Evolutionary conservation across 2,113 vertebrate genomes (phyloP).

Genomic region (Tragulus kanchil): DNA sequence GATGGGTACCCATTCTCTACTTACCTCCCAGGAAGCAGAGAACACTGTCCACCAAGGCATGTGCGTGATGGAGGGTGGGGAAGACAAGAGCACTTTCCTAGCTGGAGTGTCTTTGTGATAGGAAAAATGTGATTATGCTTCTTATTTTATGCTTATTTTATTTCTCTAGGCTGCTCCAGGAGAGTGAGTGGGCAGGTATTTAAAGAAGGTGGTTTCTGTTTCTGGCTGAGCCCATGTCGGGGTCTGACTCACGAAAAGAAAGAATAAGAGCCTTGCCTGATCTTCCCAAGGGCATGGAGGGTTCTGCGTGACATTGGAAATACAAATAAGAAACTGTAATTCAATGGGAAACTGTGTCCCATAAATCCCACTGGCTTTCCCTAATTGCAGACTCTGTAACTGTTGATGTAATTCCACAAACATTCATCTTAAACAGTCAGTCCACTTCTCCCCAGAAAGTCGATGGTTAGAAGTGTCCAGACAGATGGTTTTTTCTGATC

Average conservation of each 20-base stretch:
- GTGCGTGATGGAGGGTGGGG: background rate
- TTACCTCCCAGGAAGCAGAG: background rate
- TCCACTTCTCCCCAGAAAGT: background rate
- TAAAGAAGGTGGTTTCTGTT: background rate
- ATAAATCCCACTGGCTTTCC: background rate
- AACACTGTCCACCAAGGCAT: background rate
- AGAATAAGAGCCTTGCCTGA: background rate
- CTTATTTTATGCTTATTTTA: background rate
- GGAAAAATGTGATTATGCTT: background rate
- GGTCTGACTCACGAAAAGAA: background rate
- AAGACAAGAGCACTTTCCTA: fast-evolving
- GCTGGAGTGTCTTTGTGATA: background rate
- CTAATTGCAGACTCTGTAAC: background rate
- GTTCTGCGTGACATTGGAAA: background rate
- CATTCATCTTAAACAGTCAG: background rate
- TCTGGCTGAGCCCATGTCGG: no score
- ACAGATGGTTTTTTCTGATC: no score
- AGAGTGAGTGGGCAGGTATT: background rate
- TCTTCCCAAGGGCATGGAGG: fast-evolving
- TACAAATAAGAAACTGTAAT: background rate
- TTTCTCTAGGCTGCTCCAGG: background rate
- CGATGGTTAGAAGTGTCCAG: background rate
- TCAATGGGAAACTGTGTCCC: background rate
- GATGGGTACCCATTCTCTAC: background rate
- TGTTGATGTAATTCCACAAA: background rate